A percentile compares a stretch with the other conserved stretches of the same genome.
Conservation (phyloP, 2,888 invertebrate genomes). For the Empis stercorea region DNA sequence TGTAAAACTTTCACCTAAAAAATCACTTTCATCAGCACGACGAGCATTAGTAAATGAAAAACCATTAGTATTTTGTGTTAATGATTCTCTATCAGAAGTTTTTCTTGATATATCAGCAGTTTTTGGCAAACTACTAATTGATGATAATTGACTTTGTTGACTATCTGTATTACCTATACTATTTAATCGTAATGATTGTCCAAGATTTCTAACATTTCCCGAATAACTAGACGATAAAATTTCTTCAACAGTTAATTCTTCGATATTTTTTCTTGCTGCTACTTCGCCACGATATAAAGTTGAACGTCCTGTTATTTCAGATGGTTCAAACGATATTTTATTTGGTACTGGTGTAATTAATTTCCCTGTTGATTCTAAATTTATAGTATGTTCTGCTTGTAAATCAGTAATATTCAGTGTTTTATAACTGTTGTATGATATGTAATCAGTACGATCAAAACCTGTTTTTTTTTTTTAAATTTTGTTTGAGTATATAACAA, state of each 20-base stretch:
- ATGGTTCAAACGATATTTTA: conserved; percentile 30
- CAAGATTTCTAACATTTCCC: conserved; percentile 25
- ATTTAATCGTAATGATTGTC: conserved; percentile 16
- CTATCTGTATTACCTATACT: conserved; percentile 1
- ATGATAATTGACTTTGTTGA: neutral
- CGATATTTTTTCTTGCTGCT: conserved; percentile 1
- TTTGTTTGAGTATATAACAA: too few relatives aligned
- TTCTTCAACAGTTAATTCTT: conserved; percentile 25
- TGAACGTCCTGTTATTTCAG: conserved; percentile 32
- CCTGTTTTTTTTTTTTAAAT: too few relatives aligned
- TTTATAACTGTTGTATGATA: conserved; percentile 3
- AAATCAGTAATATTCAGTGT: conserved; percentile 29
- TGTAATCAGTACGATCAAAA: too few relatives aligned
- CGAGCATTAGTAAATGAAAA: conserved; percentile 8
- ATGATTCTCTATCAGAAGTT: conserved; percentile 8
- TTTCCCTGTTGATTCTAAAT: conserved; percentile 22
- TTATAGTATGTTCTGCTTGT: conserved; percentile 29
- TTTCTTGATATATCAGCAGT: conserved; percentile 31
- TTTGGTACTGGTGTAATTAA: conserved; percentile 12
- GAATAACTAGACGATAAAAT: conserved; percentile 30
- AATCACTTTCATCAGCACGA: conserved; percentile 11
- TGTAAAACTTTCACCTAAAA: conserved; percentile 20
- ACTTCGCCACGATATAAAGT: conserved; percentile 19
- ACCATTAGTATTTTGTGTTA: neutral
- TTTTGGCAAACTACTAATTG: conserved; percentile 22